Percentiles rank a stretch among this genome's conserved stretches.
Conservation (phyloP, 2,888 invertebrate genomes). For the Caenorhabditis sulstoni region DNA sequence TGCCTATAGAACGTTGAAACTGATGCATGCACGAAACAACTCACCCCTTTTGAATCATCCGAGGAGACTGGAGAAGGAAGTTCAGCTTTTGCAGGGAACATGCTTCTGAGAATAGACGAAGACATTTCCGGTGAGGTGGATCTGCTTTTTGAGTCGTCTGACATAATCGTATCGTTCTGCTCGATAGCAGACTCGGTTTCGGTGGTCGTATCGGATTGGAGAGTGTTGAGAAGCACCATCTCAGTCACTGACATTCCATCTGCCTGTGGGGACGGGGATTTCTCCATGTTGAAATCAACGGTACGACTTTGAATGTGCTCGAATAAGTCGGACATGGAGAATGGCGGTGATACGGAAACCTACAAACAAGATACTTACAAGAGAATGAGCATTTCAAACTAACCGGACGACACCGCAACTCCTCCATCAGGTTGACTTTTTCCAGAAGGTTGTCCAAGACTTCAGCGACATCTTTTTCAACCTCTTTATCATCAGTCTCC, state of each 20-base stretch:
- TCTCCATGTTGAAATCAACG: too few relatives aligned
- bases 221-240: constrained; percentile 12
- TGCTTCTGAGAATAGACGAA: neutral
- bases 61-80: neutral
- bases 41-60: constrained; percentile 28
- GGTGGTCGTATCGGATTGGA: neutral
- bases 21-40: neutral
- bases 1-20: neutral
- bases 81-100: neutral
- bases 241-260: constrained; percentile 15
- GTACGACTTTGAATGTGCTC: too few relatives aligned
- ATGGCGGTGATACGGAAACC: too few relatives aligned
- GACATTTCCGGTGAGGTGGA: too few relatives aligned
- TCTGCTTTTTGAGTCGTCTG: too few relatives aligned
- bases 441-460: neutral
- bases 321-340: too few relatives aligned
- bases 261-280: too few relatives aligned
- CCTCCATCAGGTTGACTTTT: neutral
- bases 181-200: too few relatives aligned
- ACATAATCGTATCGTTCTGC: too few relatives aligned
- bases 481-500: too few relatives aligned
- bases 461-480: too few relatives aligned
- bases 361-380: too few relatives aligned
- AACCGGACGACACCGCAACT: neutral
- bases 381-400: neutral